Base-by-base conservation (phyloP, 2,888 invertebrate species). In the Physocephala rufipes region DNA sequence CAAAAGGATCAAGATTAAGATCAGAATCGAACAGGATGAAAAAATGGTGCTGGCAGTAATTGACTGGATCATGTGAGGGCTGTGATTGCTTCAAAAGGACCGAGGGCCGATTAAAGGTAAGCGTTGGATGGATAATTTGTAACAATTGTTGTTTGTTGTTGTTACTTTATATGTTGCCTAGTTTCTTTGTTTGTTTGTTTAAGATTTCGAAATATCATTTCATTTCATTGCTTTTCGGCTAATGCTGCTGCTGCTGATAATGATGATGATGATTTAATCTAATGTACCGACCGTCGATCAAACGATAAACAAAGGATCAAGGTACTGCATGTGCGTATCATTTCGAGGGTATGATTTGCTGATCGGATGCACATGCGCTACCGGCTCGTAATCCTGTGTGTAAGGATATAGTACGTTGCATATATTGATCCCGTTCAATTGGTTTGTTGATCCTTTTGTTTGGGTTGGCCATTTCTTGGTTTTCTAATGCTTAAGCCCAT, bases 401-500 rank as follows among this genome's bases (percentile, higher is more conserved):
- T 9, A 49, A 45, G 26, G 19, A 58, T 13, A 58, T 45, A 55
- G 16, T 59, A 30, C 61, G n/a, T 19, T 45, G 61, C 51, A 53
- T 36, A 62, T 51, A 62, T 68, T 68, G 28, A 68, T 68, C 61
- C 62, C 51, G 61, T 49, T 49, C 68, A 68, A 68, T 68, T 68
- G 68, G 68, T 61, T 51, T 74, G 71, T 70, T 64, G 66, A 74
- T 76, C 71, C 74, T 69, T 61, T 61, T 62, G 59, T 69, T 63
- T 58, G 66, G 73, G 62, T 76, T 73, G 73, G 71, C 76, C 74
- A 68, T 74, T 74, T 74, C 69, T 73, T 66, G 74, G 68, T 71
- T 76, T 76, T 72, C 70, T 55, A 15, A 47, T 55, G 28, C 59
- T 71, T 55, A 36, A 7, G 36, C 36, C 9, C 9, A 36, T 36